Percentiles rank a stretch among this genome's conserved stretches.
These are phyloP conservation scores for Allolobophora icterica DNA, from an alignment of 2,888 invertebrate genomes.

Conservation along the genomic window DNA sequence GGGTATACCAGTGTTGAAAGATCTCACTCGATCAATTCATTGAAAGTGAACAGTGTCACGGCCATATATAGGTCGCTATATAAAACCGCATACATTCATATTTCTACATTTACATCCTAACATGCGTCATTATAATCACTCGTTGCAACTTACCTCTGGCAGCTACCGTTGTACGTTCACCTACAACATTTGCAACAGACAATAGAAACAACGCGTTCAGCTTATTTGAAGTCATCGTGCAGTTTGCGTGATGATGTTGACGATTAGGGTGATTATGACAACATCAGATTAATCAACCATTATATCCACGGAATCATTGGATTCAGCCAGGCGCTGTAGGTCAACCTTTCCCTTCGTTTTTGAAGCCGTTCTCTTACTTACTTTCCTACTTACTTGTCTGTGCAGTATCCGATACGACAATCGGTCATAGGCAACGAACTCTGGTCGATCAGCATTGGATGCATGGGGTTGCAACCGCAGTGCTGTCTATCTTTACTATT, in stretches of 20 bases:
- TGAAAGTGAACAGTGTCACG: no score
- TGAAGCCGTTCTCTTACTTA: no score
- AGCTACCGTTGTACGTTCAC: neutral
- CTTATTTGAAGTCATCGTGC: neutral
- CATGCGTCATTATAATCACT: neutral
- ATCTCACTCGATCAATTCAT: no score
- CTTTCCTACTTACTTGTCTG: no score
- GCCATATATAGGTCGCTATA: no score
- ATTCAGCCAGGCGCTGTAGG: neutral
- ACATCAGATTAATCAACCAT: neutral
- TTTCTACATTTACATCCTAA: neutral
- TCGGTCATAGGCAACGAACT: no score
- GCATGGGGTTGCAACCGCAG: no score
- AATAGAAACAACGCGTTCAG: neutral
- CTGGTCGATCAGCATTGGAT: no score
- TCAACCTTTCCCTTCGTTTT: neutral
- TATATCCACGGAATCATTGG: neutral
- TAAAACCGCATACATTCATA: no score
- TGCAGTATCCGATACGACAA: no score
- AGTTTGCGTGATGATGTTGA: neutral
- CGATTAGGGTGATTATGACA: neutral
- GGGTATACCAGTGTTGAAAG: no score
- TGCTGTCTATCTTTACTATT: no score
- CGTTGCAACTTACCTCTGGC: neutral
- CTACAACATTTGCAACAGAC: slow-evolving; percentile 17